A percentile compares a stretch with the other conserved stretches of the same genome.
phyloP scores from a whole-genome alignment of 1,140 invertebrate species.

The Penaeus japonicus region DNA sequence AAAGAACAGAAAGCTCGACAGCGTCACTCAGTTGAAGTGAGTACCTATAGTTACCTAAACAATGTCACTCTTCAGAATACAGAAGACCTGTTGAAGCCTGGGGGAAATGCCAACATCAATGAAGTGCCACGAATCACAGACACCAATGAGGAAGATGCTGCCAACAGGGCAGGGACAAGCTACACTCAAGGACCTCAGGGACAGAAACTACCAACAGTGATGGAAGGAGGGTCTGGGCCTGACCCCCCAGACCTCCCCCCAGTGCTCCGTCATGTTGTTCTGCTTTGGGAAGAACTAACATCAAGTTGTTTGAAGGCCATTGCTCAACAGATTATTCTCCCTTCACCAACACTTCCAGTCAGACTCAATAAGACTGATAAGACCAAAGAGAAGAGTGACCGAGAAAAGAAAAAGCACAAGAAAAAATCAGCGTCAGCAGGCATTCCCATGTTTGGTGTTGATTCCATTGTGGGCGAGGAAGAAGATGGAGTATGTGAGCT shows the following conservation, averaged over 20 bases:
- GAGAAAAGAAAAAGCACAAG: slow-evolving; percentile 62
- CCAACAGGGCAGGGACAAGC: slow-evolving; percentile 11
- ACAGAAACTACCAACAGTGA: slow-evolving; percentile 53
- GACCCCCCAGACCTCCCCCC: slow-evolving; percentile 76
- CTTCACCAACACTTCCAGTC: slow-evolving; percentile 62
- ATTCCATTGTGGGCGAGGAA: slow-evolving; percentile 58
- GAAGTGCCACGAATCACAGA: slow-evolving; percentile 44
- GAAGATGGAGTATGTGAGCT: slow-evolving; percentile 83
- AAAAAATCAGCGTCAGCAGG: slow-evolving; percentile 51
- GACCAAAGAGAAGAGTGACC: slow-evolving; percentile 64
- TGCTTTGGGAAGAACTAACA: slow-evolving; percentile 90
- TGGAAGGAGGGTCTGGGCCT: slow-evolving; percentile 62
- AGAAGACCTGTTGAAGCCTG: slow-evolving; percentile 54
- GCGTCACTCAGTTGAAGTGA: slow-evolving; percentile 87
- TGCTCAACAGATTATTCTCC: slow-evolving; percentile 69
- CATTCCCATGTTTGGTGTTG: slow-evolving; percentile 40
- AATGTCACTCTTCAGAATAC: slow-evolving; percentile 58
- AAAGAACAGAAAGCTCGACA: slow-evolving; percentile 69
- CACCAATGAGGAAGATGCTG: slow-evolving; percentile 42
- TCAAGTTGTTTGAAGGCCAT: slow-evolving; percentile 74
- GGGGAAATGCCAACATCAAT: slow-evolving; percentile 52
- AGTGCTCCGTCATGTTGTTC: slow-evolving; percentile 77
- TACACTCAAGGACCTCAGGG: slow-evolving; percentile 37
- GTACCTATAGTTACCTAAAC: slow-evolving; percentile 56
- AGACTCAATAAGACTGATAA: slow-evolving; percentile 66